Percentiles rank a stretch among this genome's conserved stretches.
These are phyloP conservation scores for Forbesichthys agassizii DNA, from an alignment of 2,113 vertebrate genomes.

Conservation along the genomic window DNA sequence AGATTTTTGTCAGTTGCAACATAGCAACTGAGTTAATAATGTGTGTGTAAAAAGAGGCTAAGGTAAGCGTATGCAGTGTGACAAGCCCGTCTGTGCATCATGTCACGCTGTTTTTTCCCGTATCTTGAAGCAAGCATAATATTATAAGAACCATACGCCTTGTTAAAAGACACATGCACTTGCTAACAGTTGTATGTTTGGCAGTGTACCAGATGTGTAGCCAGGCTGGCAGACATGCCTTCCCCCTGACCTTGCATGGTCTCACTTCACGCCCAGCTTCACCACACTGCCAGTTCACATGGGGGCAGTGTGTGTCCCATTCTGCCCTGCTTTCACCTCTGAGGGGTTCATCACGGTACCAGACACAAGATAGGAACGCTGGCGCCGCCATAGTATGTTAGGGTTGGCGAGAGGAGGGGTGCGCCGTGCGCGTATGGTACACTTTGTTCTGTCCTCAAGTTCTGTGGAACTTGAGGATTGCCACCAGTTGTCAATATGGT, in stretches of 20 bases:
- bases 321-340: neutral
- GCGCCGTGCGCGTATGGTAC: conserved; percentile 9
- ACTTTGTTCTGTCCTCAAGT: neutral
- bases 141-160: too few species aligned
- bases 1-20: too few species aligned
- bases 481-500: conserved; percentile 48
- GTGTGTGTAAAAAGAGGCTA: too few species aligned
- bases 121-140: too few species aligned
- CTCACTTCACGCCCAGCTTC: neutral
- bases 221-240: conserved; percentile 2
- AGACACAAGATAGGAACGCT: neutral
- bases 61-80: too few species aligned
- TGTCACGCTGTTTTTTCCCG: too few species aligned
- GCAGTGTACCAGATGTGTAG: conserved; percentile 20
- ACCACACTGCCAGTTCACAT: neutral
- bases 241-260: neutral
- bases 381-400: conserved; percentile 13
- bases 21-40: too few species aligned
- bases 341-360: conserved; percentile 21
- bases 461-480: conserved; percentile 9
- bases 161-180: too few species aligned
- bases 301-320: neutral
- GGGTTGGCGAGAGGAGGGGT: neutral
- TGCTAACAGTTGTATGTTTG: too few species aligned
- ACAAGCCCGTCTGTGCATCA: too few species aligned